Evolutionary conservation across 2,797 vertebrate genomes (phyloP).

Genomic region (Syndactyla subalaris): DNA sequence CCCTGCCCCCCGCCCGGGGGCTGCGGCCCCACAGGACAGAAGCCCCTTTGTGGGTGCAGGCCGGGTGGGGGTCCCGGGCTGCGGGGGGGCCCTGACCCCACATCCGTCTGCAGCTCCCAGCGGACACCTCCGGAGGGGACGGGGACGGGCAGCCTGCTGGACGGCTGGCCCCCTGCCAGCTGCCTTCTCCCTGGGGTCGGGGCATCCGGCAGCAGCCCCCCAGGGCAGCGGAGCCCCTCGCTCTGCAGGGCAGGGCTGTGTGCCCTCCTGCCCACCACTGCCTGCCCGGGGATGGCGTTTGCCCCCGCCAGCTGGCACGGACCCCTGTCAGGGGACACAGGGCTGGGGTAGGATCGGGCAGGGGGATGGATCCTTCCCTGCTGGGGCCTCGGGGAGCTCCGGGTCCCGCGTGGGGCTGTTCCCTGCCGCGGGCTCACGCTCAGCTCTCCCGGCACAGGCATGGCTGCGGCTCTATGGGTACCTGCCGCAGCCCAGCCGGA

Average conservation of each 20-base stretch:
- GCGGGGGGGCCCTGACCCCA: background rate
- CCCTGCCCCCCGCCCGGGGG: background rate
- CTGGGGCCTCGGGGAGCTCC: rapidly evolving
- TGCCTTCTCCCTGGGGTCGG: background rate
- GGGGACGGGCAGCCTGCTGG: background rate
- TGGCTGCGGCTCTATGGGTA: constrained; percentile 92
- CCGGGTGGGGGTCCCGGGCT: background rate
- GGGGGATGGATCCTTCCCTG: rapidly evolving
- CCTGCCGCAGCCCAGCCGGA: constrained; percentile 86
- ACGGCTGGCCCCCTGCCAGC: background rate
- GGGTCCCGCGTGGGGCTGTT: rapidly evolving
- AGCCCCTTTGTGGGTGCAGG: background rate
- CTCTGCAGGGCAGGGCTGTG: background rate
- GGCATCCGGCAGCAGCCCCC: background rate
- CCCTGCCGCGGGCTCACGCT: rapidly evolving
- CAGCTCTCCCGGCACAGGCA: constrained; percentile 72
- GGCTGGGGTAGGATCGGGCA: background rate
- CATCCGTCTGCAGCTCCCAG: background rate
- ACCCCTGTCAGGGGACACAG: rapidly evolving
- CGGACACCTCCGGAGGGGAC: background rate
- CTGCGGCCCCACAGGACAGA: background rate
- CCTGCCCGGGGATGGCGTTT: background rate
- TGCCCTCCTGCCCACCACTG: background rate
- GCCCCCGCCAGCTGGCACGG: background rate
- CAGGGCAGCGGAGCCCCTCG: rapidly evolving